Base-by-base conservation (phyloP, 2,797 vertebrate species). In the Epinephelus awoara region DNA sequence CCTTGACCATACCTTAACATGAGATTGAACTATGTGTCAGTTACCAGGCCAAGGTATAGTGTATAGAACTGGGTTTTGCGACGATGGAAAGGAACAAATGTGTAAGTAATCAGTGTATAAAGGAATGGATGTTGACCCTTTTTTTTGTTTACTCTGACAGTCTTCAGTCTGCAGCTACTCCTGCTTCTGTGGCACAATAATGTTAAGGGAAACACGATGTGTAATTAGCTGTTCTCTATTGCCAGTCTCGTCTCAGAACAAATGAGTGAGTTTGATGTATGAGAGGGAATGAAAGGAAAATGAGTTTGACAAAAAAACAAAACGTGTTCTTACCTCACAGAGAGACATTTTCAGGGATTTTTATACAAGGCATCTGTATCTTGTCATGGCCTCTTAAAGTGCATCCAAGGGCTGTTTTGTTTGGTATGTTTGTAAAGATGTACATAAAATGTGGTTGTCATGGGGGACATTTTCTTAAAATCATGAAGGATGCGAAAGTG, bases 271-370 rank as follows among this genome's bases (percentile, higher is more conserved):
- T 87, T 81, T 56, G 64, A 86, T 58, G 82, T 75, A 58, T 80
- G 82, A 85, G 75, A 87, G 83, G 70, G 82, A 83, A 74, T 79
- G 87, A 87, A 79, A 92, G 84, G 75, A 34, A 92, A 92, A 84
- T 55, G 14, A 85, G 58, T 86, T 72, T 74, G 76, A 88, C 74
- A 81, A 42, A 81, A 29, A 29, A 25, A 29, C 2, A 29, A 29
- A 72, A 88, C 81, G 89, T 91, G 82, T 91, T 93, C 84, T 93
- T 94, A 95, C 93, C 93, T 94, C 93, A 93, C 87, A 61, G 87
- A 91, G 85, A 93, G 90, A 93, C 87, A 76, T 82, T 90, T 93
- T 95, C 93, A 94, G 93, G 94, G 94, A 94, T 93, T 93, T 91
- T 90, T 93, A 85, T 92, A 94, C 85, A 79, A 90, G 78, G 65